phyloP scores from a whole-genome alignment of 2,113 vertebrate species.

The Strix uralensis region DNA sequence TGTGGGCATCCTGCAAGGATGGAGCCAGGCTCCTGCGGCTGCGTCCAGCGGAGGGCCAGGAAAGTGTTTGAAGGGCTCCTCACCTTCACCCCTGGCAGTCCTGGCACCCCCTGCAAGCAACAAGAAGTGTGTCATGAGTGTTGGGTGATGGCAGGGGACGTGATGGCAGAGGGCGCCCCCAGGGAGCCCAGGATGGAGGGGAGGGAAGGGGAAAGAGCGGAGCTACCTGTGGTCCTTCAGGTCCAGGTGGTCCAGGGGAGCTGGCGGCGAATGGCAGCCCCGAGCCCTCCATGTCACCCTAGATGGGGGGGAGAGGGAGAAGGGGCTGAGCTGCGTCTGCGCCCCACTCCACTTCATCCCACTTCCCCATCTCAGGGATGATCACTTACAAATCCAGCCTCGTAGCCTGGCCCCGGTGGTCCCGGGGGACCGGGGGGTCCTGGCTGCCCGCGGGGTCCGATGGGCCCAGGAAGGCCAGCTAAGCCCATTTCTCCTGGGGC shows the following conservation, averaged over 20 bases:
- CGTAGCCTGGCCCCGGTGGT: slow-evolving; percentile 74
- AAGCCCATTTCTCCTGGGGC: slow-evolving; percentile 78
- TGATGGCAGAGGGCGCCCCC: accelerated
- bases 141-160: neutral
- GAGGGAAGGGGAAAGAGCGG: accelerated
- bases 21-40: neutral
- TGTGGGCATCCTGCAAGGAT: neutral
- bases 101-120: slow-evolving; percentile 56
- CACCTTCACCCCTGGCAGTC: slow-evolving; percentile 72
- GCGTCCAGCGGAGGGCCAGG: neutral
- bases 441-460: slow-evolving; percentile 84
- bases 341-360: neutral
- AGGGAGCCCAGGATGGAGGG: neutral
- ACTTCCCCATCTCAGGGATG: neutral
- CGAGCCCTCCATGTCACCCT: slow-evolving; percentile 94
- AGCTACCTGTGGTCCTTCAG: slow-evolving; percentile 79
- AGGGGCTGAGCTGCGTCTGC: neutral
- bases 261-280: slow-evolving; percentile 61
- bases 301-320: neutral
- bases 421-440: slow-evolving; percentile 82
- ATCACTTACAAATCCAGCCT: slow-evolving; percentile 89
- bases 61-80: neutral
- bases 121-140: neutral
- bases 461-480: slow-evolving; percentile 86
- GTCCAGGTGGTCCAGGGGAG: slow-evolving; percentile 72